Evolutionary conservation across 2,888 invertebrate species (phyloP), one percentile per base, ranked within the genome.

Genomic region (Phengaris alcon): DNA sequence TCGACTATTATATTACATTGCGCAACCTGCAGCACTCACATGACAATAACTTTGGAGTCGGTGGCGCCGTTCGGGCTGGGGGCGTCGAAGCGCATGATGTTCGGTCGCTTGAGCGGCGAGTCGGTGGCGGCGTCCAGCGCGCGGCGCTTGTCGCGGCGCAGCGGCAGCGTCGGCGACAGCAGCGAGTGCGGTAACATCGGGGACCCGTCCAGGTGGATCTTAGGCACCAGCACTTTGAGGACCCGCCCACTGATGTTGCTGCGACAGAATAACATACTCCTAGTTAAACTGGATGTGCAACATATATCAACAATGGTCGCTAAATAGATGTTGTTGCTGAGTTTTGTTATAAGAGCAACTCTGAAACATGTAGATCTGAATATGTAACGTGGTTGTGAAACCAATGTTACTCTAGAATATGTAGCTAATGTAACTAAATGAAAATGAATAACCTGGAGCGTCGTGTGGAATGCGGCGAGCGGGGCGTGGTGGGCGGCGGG

Each of bases 21-120:
- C 5, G 48, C 48, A 3, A 48, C 6, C 48, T 57, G 57, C 10
- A 8, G 54, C 74, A 89, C 90, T 84, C 76, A 91, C 92, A 85
- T 85, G 2, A 91, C 90, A 3, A 90, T 86, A 55, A 90, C 87
- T 0, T 86, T 81, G 0, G 88, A 80, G 76, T 89, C 88, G 0
- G 93, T 93, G 51, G 91, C 86, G 0, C 93, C 93, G 77, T 91
- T 90, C 10, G 91, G 91, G 79, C 91, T 91, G 77, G 93, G 93
- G 64, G 91, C 90, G 82, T 91, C 89, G 81, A 88, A 86, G 5
- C 83, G 78, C 78, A 82, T 76, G 68, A 81, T 64, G 64, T 64
- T 75, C 22, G 52, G 72, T 6, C 78, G 64, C 54, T 80, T 80
- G 22, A 79, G 76, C 5, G 87, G 83, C 1, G 85, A 80, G n/a